Conservation (phyloP, 2,797 vertebrate species). For the Antrozous pallidus region DNA sequence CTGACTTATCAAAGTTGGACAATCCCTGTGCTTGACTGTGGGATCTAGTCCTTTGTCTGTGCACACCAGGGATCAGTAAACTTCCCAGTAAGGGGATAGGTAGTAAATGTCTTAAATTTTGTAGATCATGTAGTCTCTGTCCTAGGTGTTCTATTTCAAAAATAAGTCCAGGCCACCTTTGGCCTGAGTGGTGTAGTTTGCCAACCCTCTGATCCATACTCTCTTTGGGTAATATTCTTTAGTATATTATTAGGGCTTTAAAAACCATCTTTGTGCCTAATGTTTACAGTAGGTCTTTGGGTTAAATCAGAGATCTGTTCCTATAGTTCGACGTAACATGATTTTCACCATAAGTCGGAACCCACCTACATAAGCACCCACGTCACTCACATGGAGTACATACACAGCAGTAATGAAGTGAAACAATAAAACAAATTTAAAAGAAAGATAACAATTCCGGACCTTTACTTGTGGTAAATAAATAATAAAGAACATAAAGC, state of each 20-base stretch:
- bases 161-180: background rate
- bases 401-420: too few species aligned
- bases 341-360: too few species aligned
- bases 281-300: background rate
- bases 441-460: too few species aligned
- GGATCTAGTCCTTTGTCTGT: background rate
- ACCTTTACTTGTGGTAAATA: too few species aligned
- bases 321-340: too few species aligned
- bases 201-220: background rate
- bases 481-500: too few species aligned
- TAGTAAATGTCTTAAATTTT: too few species aligned
- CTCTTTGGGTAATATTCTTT: background rate
- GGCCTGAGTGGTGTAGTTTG: background rate
- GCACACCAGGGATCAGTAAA: background rate
- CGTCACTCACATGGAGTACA: too few species aligned
- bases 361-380: too few species aligned
- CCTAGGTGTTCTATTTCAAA: background rate
- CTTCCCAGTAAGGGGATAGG: background rate
- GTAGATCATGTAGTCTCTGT: background rate
- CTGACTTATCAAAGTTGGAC: background rate
- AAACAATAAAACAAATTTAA: too few species aligned
- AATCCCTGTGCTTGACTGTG: background rate
- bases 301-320: too few species aligned
- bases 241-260: background rate
- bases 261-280: background rate